phyloP scores from a whole-genome alignment of 2,888 invertebrate species.

The Patella caerulea region DNA sequence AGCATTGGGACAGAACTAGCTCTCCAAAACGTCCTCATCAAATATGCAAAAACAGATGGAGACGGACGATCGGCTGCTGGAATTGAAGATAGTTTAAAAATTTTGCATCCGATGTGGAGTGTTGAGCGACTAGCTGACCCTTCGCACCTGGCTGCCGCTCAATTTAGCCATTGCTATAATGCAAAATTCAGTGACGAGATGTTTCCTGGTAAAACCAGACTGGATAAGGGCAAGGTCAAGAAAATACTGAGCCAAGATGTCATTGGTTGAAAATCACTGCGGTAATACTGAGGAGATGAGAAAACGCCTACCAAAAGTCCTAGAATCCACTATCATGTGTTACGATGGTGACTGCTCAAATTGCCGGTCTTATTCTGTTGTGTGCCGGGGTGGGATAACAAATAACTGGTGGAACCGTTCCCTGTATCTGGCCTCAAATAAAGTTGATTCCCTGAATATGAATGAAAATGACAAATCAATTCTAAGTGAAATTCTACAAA shows the following conservation, averaged over 20 bases:
- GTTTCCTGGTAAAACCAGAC: background rate
- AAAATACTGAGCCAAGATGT: background rate
- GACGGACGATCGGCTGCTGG: slow-evolving; percentile 9
- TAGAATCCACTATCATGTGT: background rate
- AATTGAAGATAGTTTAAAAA: slow-evolving; percentile 1
- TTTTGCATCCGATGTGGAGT: slow-evolving; percentile 14
- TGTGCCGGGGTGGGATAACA: background rate
- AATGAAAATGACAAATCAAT: background rate
- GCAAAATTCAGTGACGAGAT: slow-evolving; percentile 1
- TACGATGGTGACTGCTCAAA: background rate
- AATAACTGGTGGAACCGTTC: background rate
- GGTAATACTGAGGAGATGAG: background rate
- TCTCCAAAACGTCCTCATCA: slow-evolving; percentile 14
- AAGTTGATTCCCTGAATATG: background rate
- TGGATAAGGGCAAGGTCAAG: background rate
- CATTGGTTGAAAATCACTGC: background rate
- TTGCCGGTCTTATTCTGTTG: background rate
- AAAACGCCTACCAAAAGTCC: background rate
- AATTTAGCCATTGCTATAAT: slow-evolving; percentile 11
- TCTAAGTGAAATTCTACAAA: too few relatives aligned
- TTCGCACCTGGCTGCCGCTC: slow-evolving; percentile 14
- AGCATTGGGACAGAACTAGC: slow-evolving; percentile 21
- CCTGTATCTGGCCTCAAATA: background rate
- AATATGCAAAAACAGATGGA: slow-evolving; percentile 23
- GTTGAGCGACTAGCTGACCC: slow-evolving; percentile 13